Evolutionary conservation across 2,888 invertebrate species (phyloP), one percentile per base, ranked within the genome.

Genomic region (Diadromus collaris): DNA sequence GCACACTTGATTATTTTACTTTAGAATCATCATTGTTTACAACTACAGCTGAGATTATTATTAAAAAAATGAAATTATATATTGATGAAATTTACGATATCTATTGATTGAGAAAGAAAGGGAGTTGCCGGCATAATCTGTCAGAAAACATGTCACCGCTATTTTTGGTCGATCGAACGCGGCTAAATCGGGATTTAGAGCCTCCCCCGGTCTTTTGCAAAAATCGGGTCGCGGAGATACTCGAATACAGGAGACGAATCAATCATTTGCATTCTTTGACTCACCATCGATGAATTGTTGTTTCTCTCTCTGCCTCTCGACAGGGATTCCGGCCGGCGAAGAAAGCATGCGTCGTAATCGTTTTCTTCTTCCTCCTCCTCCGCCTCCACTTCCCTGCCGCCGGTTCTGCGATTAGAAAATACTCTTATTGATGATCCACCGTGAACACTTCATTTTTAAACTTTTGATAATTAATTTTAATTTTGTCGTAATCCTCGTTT

Each of bases 331-430:
- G 75, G 79, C 54, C 79, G 82, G 56, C 79, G 80, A 63, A 69
- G 81, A 68, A 78, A 75, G 80, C 84, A 83, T 82, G 82, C 83
- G 83, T 84, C 81, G 77, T 82, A 82, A 80, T 80, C 77, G 29
- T 92, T 91, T 83, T 94, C 93, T 0, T 93, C 92, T 2, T 93
- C 92, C 67, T 94, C 93, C 70, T 87, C 86, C 46, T 87, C 87
- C 80, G 91, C 91, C 76, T 92, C 88, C 24, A 94, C 93, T 29
- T 93, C 92, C 83, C 93, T 92, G 13, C 93, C 92, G 73, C 94
- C 95, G 74, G 64, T 77, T 58, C 82, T 82, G 54, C 51, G 68
- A 79, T 78, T 65, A 76, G 44, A 81, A 77, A 46, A 75, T 72
- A 60, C 38, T 58, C 63, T 68, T 60, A 64, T 32, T 16, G 24